Evolutionary conservation across 92 coral and sea anemone genomes (phyloP).

Genomic region (Phenganax marumi): DNA sequence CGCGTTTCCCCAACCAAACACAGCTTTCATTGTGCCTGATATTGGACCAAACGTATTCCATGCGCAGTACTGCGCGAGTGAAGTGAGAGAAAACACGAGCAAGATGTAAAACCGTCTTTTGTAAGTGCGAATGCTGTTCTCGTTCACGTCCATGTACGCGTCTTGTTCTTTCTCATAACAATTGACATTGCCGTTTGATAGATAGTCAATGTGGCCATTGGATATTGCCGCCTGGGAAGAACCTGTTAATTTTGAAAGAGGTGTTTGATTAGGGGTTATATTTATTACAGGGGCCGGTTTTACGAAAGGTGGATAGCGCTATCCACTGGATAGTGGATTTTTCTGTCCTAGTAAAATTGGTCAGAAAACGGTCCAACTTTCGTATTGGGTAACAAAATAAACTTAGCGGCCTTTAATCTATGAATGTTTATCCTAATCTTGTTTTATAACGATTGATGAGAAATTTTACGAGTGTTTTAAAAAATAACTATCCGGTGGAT

Average conservation of each 20-base stretch:
- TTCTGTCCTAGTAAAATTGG: too few species aligned
- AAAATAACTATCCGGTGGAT: too few species aligned
- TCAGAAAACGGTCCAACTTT: too few species aligned
- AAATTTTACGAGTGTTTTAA: too few species aligned
- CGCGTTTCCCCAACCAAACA: constrained; percentile 90
- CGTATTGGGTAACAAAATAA: too few species aligned
- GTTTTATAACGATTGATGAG: too few species aligned
- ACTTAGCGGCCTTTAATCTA: too few species aligned
- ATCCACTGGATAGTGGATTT: too few species aligned
- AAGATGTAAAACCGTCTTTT: constrained; percentile 92
- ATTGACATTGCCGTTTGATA: not conserved
- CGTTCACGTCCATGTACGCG: constrained; percentile 22
- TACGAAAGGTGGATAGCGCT: too few species aligned
- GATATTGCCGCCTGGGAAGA: constrained; percentile 24
- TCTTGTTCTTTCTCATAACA: constrained; percentile 37
- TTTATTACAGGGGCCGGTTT: too few species aligned
- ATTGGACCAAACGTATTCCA: constrained; percentile 99
- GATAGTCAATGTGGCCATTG: constrained; percentile 19
- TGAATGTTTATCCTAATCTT: too few species aligned
- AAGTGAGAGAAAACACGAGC: constrained; percentile 69
- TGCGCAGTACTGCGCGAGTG: constrained; percentile 84
- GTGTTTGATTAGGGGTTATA: not conserved
- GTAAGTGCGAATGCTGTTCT: constrained; percentile 61
- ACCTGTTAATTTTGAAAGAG: not conserved
- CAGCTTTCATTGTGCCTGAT: constrained; percentile 84